phyloP scores from a whole-genome alignment of 2,797 vertebrate species.

The Eulemur coronatus region DNA sequence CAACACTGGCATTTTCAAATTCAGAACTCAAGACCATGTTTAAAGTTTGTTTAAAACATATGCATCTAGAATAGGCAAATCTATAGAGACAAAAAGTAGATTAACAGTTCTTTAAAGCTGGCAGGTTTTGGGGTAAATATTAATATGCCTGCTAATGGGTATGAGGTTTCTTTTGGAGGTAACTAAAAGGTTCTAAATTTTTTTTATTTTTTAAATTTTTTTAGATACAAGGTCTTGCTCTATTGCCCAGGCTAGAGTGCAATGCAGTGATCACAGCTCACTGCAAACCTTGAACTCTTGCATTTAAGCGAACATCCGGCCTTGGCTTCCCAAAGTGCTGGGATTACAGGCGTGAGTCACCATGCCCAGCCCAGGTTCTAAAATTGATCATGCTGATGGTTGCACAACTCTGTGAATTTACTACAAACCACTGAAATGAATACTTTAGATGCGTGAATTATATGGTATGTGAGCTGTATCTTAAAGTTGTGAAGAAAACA shows the following conservation, averaged over 20 bases:
- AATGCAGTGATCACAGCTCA: not conserved
- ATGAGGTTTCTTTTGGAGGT: not conserved
- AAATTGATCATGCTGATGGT: not conserved
- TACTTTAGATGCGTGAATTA: not conserved
- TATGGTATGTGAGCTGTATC: not conserved
- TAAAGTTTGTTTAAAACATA: not conserved
- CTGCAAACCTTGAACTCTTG: not conserved
- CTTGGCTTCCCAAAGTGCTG: not conserved
- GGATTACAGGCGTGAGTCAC: too few species aligned
- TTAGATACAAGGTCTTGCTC: not conserved
- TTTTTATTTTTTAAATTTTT: not conserved
- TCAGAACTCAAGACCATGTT: not conserved
- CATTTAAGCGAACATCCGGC: not conserved
- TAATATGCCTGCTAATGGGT: not conserved
- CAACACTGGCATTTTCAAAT: not conserved
- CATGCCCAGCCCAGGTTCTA: not conserved
- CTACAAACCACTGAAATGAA: not conserved
- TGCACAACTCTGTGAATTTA: not conserved
- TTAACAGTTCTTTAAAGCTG: not conserved
- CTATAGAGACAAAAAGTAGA: not conserved
- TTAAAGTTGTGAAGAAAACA: not conserved
- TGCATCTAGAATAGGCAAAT: not conserved
- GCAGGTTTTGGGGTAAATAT: not conserved
- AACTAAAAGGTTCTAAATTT: not conserved
- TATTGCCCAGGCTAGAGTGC: not conserved